Base-by-base conservation (phyloP, 1,140 invertebrate genomes). In the Trinorchestia longiramus region DNA sequence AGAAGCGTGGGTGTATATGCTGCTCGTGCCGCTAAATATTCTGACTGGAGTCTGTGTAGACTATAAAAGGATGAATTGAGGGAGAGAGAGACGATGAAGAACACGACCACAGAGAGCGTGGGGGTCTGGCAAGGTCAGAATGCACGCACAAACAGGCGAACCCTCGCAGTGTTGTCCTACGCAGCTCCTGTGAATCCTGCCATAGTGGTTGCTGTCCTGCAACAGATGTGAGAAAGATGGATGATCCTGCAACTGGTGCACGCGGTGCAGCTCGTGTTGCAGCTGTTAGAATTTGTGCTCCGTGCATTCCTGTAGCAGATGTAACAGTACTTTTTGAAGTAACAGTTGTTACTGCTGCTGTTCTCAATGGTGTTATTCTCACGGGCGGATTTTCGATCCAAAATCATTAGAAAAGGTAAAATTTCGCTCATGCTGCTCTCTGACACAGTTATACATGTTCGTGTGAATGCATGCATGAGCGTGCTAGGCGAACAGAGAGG, bases 1-100 rank as follows among this genome's bases (percentile, higher is more conserved):
- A 23, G 62, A 1, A 77, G 62, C 28, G 62, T 77, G 62, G 62
- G 62, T 77, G 62, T 23, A 28, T 36, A 77, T 3, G 62, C 36
- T 28, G 62, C 8, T 77, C 15, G 15, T 3, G 62, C 15, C 62
- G 62, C 62, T 23, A 19, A 8, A 19, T 19, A 53, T 19, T 8
- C 11, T 11, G 15, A 28, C 62, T 36, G 28, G 8, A 77, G 62
- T 36, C 62, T 77, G 62, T 77, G 62, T 23, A 36, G 62, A 36
- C 62, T 77, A 77, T 77, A 77, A 77, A 77, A 77, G 62, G 62
- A 77, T 77, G 62, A 77, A 77, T 36, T 77, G 62, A 77, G 62
- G 62, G 62, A 77, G 62, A 77, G 62, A 77, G 62, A 77, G 62
- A 77, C 47, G 62, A 77, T 11, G 28, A 28, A 77, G 11, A 36